phyloP scores from a whole-genome alignment of 2,113 vertebrate species.

The Microtus oregoni region DNA sequence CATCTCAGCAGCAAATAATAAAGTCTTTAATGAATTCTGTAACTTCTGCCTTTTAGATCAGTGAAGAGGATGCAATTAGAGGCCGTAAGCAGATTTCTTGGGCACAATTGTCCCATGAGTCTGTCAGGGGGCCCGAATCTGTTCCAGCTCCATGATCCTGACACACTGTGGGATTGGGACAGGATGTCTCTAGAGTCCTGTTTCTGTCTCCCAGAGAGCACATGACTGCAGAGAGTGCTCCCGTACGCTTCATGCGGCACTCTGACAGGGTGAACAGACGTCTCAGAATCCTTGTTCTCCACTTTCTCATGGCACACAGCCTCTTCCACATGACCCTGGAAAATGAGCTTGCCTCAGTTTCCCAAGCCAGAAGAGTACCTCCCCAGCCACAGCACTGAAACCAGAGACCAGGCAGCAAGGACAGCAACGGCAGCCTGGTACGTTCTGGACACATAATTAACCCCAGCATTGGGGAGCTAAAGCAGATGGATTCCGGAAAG shows the following conservation, averaged over 20 bases:
- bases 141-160: not conserved
- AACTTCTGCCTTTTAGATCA: not conserved
- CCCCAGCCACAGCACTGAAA: not conserved
- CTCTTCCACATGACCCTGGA: not conserved
- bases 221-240: rapidly evolving
- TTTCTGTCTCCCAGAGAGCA: not conserved
- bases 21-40: not conserved
- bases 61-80: not conserved
- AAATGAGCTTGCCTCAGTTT: not conserved
- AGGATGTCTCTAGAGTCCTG: not conserved
- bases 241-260: not conserved
- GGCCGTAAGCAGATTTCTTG: not conserved
- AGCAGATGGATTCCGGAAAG: no score
- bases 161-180: not conserved
- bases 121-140: not conserved
- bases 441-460: not conserved
- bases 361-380: not conserved
- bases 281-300: not conserved
- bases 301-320: rapidly evolving
- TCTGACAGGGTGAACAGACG: not conserved
- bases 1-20: not conserved
- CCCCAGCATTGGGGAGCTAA: not conserved
- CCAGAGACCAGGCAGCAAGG: rapidly evolving
- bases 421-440: not conserved
- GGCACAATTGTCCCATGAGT: not conserved